phyloP scores from a whole-genome alignment of 2,888 invertebrate genomes.

The Drosophila percnosoma region DNA sequence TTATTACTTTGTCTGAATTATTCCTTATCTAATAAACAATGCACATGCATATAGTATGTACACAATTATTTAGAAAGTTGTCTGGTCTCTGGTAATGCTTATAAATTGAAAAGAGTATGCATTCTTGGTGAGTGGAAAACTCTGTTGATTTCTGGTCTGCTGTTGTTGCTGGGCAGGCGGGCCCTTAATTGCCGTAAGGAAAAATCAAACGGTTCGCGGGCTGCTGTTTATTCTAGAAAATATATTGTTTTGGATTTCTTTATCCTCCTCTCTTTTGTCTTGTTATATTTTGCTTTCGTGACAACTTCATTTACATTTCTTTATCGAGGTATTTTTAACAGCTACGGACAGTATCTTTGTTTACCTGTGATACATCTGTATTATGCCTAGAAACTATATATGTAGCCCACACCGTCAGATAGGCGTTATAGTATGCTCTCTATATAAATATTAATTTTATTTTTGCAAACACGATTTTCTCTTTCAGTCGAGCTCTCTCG shows the following conservation, averaged over 20 bases:
- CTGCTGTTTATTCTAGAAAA: constrained; percentile 7
- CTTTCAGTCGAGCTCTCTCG: neutral
- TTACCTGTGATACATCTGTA: neutral
- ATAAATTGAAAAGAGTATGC: constrained; percentile 1
- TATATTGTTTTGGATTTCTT: constrained; percentile 5
- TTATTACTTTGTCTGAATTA: neutral
- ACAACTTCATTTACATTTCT: constrained; percentile 12
- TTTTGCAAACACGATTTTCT: neutral
- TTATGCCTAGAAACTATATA: too few species aligned
- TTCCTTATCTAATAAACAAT: neutral
- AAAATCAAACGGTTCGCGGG: constrained; percentile 30
- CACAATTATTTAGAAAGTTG: neutral
- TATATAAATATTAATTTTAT: neutral
- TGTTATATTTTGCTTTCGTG: constrained; percentile 10
- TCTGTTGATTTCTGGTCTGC: neutral
- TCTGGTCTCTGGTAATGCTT: neutral
- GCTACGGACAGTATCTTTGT: neutral
- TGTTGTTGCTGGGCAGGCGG: constrained; percentile 4
- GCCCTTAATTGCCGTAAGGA: constrained; percentile 21
- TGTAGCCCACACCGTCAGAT: neutral
- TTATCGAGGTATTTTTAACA: neutral
- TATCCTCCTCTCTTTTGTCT: constrained; percentile 9
- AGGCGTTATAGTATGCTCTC: neutral
- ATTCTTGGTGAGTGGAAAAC: neutral
- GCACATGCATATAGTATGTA: neutral